Evolutionary conservation across 2,797 vertebrate species (phyloP), one percentile per base, ranked within the genome.

Genomic region (Protonibea diacanthus): DNA sequence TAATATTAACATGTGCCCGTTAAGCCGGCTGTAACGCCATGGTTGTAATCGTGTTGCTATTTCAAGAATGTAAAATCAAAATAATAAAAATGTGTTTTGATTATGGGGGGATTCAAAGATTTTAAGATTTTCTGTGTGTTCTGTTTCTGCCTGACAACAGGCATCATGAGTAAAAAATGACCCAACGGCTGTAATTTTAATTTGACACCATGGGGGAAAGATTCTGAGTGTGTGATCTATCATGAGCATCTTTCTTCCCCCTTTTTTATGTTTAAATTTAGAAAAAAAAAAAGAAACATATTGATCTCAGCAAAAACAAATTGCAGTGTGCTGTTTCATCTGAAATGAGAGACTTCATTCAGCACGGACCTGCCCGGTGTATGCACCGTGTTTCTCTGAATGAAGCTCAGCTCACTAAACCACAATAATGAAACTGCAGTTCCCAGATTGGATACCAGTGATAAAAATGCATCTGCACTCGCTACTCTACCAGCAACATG

Each of bases 381-480:
- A 18, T 18, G 38, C 27, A n/a, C 66, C 47, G 47, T 25, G 48
- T 51, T 56, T 59, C 45, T 70, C 67, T 80, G 75, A 83, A 65
- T 78, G 67, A 66, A 84, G 51, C 70, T 65, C 62, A 38, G 66
- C n/a, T n/a, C 58, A 82, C 61, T 23, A 23, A 62, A 66, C 69
- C 57, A 8, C 38, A 64, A 63, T 52, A 61, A 72, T 27, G 38
- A 44, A 77, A 6, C 63, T 53, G 40, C 67, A 45, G 47, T 51
- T 82, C 57, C 63, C 49, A 83, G 81, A 80, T 33, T 52, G 51
- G 72, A 57, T 47, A 4, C 74, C 69, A 27, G 61, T 48, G 74
- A 79, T 76, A 71, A 76, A 76, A 88, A 74, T 63, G 45, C 61
- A 55, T 80, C 75, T 74, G 74, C 44, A 65, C 68, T 74, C 45